A percentile compares a stretch with the other conserved stretches of the same genome.
phyloP scores from a whole-genome alignment of 2,797 vertebrate species.

The Rhyacichthys aspro region DNA sequence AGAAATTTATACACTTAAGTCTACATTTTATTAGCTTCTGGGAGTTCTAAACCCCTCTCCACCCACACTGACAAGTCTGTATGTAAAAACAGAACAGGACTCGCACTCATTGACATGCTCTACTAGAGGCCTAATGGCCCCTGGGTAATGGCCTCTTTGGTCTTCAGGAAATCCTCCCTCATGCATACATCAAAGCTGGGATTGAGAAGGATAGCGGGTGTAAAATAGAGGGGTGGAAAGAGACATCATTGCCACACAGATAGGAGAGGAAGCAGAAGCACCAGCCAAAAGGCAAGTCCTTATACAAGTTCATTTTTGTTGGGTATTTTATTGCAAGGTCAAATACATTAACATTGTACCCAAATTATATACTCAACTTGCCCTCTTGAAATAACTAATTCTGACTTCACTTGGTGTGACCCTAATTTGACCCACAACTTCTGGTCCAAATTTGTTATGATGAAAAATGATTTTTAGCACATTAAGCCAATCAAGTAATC shows the following conservation, averaged over 20 bases:
- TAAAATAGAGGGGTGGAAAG: conserved; percentile 54
- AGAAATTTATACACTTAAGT: conserved; percentile 29
- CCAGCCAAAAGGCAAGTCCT: conserved; percentile 13
- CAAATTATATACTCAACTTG: background rate
- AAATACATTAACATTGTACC: background rate
- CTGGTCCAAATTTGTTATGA: background rate
- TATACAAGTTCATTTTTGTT: conserved; percentile 35
- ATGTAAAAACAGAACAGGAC: conserved; percentile 75
- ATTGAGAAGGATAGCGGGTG: conserved; percentile 68
- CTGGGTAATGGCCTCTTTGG: conserved; percentile 83
- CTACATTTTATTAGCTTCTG: conserved; percentile 25
- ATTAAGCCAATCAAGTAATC: background rate
- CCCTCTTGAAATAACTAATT: background rate
- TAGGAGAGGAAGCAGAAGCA: conserved; percentile 43
- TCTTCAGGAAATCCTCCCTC: conserved; percentile 81
- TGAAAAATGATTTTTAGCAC: conserved; percentile 1
- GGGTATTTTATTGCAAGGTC: conserved; percentile 21
- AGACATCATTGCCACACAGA: conserved; percentile 64
- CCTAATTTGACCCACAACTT: background rate
- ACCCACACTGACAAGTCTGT: conserved; percentile 43
- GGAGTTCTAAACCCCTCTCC: conserved; percentile 21
- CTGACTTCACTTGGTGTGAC: background rate
- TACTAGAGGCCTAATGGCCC: conserved; percentile 84
- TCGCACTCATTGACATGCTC: conserved; percentile 79
- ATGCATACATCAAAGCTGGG: conserved; percentile 78